phyloP scores from a whole-genome alignment of 1,140 invertebrate genomes.

The Papilio glaucus region DNA sequence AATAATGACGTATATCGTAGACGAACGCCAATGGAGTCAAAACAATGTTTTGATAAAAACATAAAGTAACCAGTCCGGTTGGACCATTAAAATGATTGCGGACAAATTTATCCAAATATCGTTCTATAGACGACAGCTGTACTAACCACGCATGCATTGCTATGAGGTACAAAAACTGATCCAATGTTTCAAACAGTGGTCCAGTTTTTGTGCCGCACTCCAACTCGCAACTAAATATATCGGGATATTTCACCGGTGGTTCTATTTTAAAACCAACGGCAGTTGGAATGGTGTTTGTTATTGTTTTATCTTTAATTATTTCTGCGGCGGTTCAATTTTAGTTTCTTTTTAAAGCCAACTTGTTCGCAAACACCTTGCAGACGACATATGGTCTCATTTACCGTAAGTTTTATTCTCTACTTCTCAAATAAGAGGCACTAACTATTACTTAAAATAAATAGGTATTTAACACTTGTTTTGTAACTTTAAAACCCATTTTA shows the following conservation, averaged over 20 bases:
- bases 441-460: too few species aligned
- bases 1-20: not conserved
- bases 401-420: not conserved
- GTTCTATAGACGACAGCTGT: slow-evolving; percentile 13
- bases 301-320: slow-evolving; percentile 19
- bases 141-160: not conserved
- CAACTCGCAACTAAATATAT: too few species aligned
- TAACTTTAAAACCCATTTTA: too few species aligned
- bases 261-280: slow-evolving; percentile 13
- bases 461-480: too few species aligned
- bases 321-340: not conserved
- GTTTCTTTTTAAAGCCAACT: slow-evolving; percentile 5
- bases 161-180: slow-evolving; percentile 6
- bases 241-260: slow-evolving; percentile 16
- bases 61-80: not conserved
- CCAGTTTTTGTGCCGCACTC: not conserved
- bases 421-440: not conserved
- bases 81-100: slow-evolving; percentile 1
- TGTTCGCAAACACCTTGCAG: not conserved
- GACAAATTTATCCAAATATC: slow-evolving; percentile 20
- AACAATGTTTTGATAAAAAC: slow-evolving; percentile 24
- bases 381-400: not conserved
- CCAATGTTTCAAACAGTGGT: not conserved
- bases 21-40: not conserved
- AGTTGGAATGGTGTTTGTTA: slow-evolving; percentile 18